Conservation (phyloP, 2,888 invertebrate genomes). For the Bombyx huttoni region DNA sequence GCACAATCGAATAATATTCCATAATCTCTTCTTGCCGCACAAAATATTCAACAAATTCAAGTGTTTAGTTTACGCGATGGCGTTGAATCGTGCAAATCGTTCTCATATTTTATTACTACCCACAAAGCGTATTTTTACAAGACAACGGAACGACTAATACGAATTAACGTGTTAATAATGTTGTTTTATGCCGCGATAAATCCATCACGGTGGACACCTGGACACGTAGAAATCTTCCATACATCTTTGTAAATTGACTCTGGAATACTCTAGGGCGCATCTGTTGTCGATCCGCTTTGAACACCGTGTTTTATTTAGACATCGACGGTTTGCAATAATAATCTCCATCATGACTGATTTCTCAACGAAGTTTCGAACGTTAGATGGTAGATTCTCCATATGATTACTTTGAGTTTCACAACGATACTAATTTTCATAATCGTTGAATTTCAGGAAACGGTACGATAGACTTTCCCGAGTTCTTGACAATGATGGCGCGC, state of each 20-base stretch:
- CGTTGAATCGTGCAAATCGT: background rate
- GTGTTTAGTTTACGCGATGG: background rate
- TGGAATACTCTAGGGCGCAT: background rate
- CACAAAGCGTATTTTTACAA: background rate
- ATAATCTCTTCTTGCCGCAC: too few relatives aligned
- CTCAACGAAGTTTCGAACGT: too few relatives aligned
- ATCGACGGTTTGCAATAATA: background rate
- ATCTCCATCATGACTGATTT: background rate
- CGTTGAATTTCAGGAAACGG: slow-evolving; percentile 87
- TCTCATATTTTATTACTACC: background rate
- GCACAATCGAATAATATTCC: too few relatives aligned
- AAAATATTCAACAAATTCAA: too few relatives aligned
- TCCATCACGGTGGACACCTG: background rate
- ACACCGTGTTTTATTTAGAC: background rate
- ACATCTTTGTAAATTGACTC: background rate
- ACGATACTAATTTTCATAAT: background rate
- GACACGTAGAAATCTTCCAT: background rate
- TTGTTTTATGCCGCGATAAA: slow-evolving; percentile 2
- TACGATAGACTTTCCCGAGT: slow-evolving; percentile 99
- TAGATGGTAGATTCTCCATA: too few relatives aligned
- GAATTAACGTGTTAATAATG: background rate
- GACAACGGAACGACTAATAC: background rate
- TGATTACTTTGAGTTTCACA: too few relatives aligned
- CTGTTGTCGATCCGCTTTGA: background rate
- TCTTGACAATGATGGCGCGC: slow-evolving; percentile 99